Evolutionary conservation across 2,888 invertebrate genomes (phyloP), one percentile per base, ranked within the genome.

Genomic region (Lasioglossum figueresi): DNA sequence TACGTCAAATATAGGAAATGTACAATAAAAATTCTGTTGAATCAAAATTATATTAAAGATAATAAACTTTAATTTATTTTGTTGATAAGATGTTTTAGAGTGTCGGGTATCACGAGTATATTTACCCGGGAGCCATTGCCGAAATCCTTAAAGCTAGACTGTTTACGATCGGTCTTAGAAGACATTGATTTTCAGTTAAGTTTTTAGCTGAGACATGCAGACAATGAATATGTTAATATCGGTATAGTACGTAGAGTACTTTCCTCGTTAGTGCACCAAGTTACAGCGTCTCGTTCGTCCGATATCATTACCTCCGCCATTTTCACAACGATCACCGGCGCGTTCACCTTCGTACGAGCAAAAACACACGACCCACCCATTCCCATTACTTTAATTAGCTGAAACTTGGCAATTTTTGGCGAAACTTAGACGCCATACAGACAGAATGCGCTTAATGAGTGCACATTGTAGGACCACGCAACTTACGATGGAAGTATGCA

Each of bases 301-400:
- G 37, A 12, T 34, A 19, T 3, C 23, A 68, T 37, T 37, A 19
- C 34, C 68, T 19, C 34, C 37, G 37, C 68, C 23, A 37, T 37
- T 37, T 37, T 68, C 68, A n/a, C 37, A 23, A 37, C 19, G 23
- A 23, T 68, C 37, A 27, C 2, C 19, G 19, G 37, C 66, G 19
- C 19, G 16, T 5, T 23, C 16, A 19, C 66, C 19, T 19, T 66
- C 19, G 31, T 6, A 10, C 66, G 3, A 37, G 34, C 66, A 19
- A 66, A 63, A 37, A 66, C 34, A 66, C 8, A 66, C 0, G 34
- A 3, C 5, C 66, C 8, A 8, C 1, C 23, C 3, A 23, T 19
- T 27, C 12, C n/a, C n/a, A 27, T 48, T 63, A 40, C 27, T 79
- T 82, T 73, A 80, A 80, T 73, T 68, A 27, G 14, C 27, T 4